Evolutionary conservation across 2,113 vertebrate species (phyloP), one percentile per base, ranked within the genome.

Genomic region (Lycocorax pyrrhopterus): DNA sequence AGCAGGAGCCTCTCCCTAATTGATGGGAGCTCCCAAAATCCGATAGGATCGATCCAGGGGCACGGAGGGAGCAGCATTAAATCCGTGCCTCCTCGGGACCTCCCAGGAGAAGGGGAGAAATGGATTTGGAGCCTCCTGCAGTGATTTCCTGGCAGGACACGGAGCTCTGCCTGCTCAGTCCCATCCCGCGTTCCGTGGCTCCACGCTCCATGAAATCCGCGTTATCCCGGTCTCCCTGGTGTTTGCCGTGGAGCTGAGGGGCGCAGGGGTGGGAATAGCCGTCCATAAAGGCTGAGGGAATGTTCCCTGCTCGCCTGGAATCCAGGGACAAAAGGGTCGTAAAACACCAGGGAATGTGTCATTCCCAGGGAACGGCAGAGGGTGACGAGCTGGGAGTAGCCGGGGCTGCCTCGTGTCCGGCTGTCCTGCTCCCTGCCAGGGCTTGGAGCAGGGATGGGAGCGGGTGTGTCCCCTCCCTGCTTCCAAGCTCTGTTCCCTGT

Each of bases 181-280:
- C 78, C 5, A 0, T 15, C 44, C 41, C 0, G 7, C 1, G 0
- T 22, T 35, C 15, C 6, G 4, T 26, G 17, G 15, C 72, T 72
- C 77, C 17, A 6, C 2, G 20, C 73, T 47, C 33, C 59, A 8
- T 46, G 29, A 87, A 81, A 35, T 53, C 11, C 22, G 15, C 13
- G 4, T 69, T 39, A 63, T 27, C 85, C 47, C 1, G 10, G 9
- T 29, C 23, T 43, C 75, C 69, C 58, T 47, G 16, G 1, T 0
- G 3, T n/a, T 76, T 35, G 55, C 18, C 9, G 9, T 3, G 81
- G 29, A 10, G 81, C 68, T 37, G 68, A 56, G 74, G 81, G 41
- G 82, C 56, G n/a, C 33, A 59, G 4, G 3, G 74, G 23, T 62
- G 96, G 63, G 77, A 60, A 6, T 2, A 32, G 58, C 55, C 29